These are phyloP conservation scores for Pantala flavescens DNA, from an alignment of 1,140 invertebrate genomes.

Conservation along the genomic window DNA sequence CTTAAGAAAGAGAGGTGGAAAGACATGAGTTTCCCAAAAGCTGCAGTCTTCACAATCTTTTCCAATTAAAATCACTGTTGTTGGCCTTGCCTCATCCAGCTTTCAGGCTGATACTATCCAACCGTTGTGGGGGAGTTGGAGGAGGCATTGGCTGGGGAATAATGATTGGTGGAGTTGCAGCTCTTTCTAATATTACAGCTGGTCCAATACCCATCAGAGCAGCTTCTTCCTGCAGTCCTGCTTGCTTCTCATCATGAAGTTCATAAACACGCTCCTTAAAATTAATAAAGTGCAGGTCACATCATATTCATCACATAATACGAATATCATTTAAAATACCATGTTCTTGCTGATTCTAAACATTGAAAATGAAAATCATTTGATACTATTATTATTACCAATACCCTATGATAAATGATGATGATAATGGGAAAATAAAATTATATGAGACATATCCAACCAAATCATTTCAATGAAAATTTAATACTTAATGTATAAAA, in stretches of 20 bases:
- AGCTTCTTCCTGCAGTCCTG: conserved; percentile 14
- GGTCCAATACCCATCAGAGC: neutral
- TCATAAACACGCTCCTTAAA: conserved; percentile 20
- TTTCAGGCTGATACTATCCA: conserved; percentile 20
- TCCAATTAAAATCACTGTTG: neutral
- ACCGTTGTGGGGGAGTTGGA: conserved; percentile 19
- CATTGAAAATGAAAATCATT: too few species aligned
- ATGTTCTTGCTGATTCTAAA: too few species aligned
- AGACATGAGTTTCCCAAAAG: neutral
- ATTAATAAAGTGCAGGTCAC: neutral
- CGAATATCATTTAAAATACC: too few species aligned
- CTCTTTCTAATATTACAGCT: conserved; percentile 14
- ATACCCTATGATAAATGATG: too few species aligned
- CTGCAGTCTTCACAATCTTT: neutral
- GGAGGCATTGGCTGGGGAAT: conserved; percentile 14
- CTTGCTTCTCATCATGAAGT: conserved; percentile 19
- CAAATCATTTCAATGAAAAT: too few species aligned
- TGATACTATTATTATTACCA: too few species aligned
- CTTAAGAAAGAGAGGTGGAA: neutral
- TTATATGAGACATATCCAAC: too few species aligned
- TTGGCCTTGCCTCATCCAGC: conserved; percentile 17
- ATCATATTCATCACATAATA: too few species aligned
- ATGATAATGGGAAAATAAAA: too few species aligned
- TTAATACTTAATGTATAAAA: too few species aligned
- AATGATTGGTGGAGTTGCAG: conserved; percentile 11